phyloP scores from a whole-genome alignment of 2,888 invertebrate species.

The Phlogophora meticulosa region DNA sequence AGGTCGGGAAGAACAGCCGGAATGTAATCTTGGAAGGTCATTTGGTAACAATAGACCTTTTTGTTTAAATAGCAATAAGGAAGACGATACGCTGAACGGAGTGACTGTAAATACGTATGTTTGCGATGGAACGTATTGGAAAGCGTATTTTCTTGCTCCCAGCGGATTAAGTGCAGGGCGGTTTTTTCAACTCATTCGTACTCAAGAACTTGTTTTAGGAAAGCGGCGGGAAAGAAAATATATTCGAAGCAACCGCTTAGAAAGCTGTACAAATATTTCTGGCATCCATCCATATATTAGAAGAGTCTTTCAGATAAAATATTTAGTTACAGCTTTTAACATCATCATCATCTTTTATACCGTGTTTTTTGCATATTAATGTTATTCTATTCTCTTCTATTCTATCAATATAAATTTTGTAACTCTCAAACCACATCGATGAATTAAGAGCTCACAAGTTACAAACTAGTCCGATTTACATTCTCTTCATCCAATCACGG shows the following conservation, averaged over 20 bases:
- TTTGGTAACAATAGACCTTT: constrained; percentile 58
- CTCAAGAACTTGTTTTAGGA: not conserved
- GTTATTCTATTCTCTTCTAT: no score
- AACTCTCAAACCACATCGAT: not conserved
- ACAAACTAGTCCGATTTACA: not conserved
- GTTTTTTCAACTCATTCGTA: constrained; percentile 6
- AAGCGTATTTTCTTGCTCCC: constrained; percentile 46
- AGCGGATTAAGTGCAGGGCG: constrained; percentile 26
- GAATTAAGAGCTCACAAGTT: not conserved
- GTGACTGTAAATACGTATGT: constrained; percentile 62
- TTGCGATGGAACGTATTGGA: constrained; percentile 54
- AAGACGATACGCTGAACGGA: constrained; percentile 38
- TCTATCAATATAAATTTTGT: not conserved
- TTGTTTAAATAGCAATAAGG: constrained; percentile 53
- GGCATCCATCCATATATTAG: no score
- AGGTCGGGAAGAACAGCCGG: constrained; percentile 51
- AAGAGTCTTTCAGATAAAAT: no score
- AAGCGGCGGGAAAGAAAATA: constrained; percentile 17
- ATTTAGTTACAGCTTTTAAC: no score
- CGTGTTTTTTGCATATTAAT: no score
- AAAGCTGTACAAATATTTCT: not conserved
- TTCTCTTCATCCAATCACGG: constrained; percentile 15
- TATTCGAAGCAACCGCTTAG: constrained; percentile 20
- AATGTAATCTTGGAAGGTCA: constrained; percentile 54
- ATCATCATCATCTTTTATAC: no score